These are phyloP conservation scores for Sandelia bainsii DNA, from an alignment of 2,797 vertebrate species.

Conservation along the genomic window DNA sequence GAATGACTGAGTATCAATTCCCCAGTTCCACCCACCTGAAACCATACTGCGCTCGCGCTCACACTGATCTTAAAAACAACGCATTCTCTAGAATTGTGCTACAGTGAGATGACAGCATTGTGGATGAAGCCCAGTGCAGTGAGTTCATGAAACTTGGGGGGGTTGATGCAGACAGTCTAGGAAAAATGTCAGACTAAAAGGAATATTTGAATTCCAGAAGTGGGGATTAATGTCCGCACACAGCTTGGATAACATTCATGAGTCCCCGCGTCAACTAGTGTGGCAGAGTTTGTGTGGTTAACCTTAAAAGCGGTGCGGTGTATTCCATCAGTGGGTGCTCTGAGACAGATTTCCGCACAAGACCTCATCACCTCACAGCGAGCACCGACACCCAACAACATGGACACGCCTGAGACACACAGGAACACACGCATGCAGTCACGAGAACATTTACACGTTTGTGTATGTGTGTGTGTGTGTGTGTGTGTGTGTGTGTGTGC, in stretches of 20 bases:
- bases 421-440: conserved; percentile 23
- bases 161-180: conserved; percentile 32
- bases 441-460: conserved; percentile 25
- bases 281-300: conserved; percentile 55
- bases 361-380: conserved; percentile 66
- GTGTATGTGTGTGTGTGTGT: not conserved
- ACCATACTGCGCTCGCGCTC: conserved; percentile 54
- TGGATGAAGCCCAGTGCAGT: conserved; percentile 61
- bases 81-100: conserved; percentile 61
- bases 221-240: conserved; percentile 60
- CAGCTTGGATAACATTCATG: conserved; percentile 74
- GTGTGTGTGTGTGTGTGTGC: not conserved
- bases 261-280: conserved; percentile 66
- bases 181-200: conserved; percentile 68
- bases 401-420: conserved; percentile 39
- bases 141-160: conserved; percentile 27
- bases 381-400: conserved; percentile 37
- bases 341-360: conserved; percentile 63
- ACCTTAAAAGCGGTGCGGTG: conserved; percentile 55
- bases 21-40: conserved; percentile 77
- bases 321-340: conserved; percentile 61
- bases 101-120: conserved; percentile 69
- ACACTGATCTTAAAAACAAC: conserved; percentile 52
- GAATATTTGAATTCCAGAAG: conserved; percentile 72
- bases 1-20: conserved; percentile 83